A percentile compares a stretch with the other conserved stretches of the same genome.
Conservation (phyloP, 2,888 invertebrate genomes). For the Lydus trimaculatus region DNA sequence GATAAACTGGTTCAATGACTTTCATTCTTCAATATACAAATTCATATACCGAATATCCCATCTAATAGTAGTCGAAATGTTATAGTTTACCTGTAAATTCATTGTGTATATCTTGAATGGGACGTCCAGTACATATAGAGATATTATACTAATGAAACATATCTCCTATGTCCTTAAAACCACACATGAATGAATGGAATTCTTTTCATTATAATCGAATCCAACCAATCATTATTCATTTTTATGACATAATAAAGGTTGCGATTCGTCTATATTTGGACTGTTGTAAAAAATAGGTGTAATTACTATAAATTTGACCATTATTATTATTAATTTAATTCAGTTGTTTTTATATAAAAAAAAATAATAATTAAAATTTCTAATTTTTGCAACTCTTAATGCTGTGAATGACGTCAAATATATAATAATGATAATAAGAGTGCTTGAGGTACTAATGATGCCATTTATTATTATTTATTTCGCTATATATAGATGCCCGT, state of each 20-base stretch:
- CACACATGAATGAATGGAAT: not conserved
- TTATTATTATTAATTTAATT: too few species aligned
- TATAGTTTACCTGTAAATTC: too few species aligned
- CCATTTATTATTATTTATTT: too few species aligned
- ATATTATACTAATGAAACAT: not conserved
- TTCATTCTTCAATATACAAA: too few species aligned
- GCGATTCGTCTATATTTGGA: not conserved
- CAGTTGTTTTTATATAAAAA: too few species aligned
- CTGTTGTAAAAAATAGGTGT: not conserved
- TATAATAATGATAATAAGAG: not conserved
- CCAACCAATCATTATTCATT: not conserved
- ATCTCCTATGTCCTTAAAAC: not conserved
- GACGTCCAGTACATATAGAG: not conserved
- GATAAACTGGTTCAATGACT: slow-evolving; percentile 6
- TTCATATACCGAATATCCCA: not conserved
- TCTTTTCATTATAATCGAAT: not conserved
- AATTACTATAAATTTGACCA: not conserved
- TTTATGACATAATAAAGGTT: not conserved
- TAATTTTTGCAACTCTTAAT: not conserved
- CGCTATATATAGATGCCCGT: too few species aligned
- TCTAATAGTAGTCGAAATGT: not conserved
- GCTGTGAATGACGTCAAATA: not conserved
- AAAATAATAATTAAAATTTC: not conserved
- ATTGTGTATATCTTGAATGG: not conserved
- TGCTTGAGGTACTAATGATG: not conserved